These are phyloP conservation scores for Campylorhamphus procurvoides DNA, from an alignment of 2,113 vertebrate species.

Conservation along the genomic window DNA sequence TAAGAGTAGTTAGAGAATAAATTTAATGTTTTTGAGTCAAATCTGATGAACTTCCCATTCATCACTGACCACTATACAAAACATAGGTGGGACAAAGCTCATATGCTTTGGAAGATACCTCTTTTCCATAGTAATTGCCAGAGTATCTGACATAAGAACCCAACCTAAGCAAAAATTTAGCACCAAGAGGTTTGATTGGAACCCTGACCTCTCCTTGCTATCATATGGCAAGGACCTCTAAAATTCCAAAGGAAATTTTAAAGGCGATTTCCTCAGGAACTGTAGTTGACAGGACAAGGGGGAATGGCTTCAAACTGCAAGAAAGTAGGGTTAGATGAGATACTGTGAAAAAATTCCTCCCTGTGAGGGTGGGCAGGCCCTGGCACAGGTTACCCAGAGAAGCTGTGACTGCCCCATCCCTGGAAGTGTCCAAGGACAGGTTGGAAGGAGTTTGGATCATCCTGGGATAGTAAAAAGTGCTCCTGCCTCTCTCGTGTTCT, in stretches of 20 bases:
- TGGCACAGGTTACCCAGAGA: neutral
- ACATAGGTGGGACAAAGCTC: neutral
- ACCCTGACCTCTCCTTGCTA: neutral
- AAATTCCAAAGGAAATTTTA: neutral
- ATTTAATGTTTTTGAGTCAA: neutral
- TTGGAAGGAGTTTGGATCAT: neutral
- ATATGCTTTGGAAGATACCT: neutral
- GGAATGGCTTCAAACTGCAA: neutral
- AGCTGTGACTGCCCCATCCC: neutral
- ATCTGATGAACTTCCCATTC: neutral
- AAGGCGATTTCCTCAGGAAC: neutral
- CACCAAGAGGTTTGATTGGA: neutral
- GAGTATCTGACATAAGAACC: neutral
- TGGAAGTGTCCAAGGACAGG: neutral
- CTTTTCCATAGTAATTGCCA: neutral
- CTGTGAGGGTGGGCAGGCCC: neutral
- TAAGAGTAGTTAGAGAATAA: neutral
- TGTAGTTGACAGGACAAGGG: neutral
- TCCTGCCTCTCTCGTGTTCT: neutral
- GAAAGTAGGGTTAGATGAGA: neutral
- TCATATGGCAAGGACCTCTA: neutral
- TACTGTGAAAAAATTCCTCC: neutral
- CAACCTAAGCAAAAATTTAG: neutral
- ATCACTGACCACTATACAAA: neutral
- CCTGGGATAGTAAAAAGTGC: neutral